phyloP scores from a whole-genome alignment of 2,113 vertebrate genomes.

The Amblyornis subalaris region DNA sequence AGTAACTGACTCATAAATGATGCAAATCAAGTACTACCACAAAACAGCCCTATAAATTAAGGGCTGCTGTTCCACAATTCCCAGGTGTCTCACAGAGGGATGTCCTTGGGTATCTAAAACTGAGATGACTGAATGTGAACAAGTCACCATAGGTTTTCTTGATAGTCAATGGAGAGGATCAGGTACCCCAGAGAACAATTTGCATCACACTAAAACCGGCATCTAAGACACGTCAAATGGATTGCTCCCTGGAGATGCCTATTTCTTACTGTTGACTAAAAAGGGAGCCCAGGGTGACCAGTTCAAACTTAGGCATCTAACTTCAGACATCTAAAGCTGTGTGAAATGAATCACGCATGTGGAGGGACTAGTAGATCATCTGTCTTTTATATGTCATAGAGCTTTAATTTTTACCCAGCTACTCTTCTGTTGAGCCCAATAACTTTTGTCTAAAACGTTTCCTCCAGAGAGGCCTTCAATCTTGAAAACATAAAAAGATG shows the following conservation, averaged over 20 bases:
- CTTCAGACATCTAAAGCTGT: not conserved
- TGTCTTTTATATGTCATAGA: not conserved
- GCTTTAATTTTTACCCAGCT: not conserved
- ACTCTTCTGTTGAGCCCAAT: not conserved
- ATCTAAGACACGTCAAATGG: not conserved
- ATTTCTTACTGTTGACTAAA: not conserved
- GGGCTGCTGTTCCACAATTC: not conserved
- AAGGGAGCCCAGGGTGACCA: not conserved
- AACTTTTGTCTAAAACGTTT: not conserved
- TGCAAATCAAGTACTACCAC: not conserved
- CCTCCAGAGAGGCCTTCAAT: not conserved
- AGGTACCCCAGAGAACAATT: not conserved
- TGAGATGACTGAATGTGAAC: not conserved
- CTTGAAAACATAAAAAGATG: not conserved
- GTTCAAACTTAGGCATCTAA: not conserved
- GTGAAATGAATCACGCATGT: not conserved
- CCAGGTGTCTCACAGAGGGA: not conserved
- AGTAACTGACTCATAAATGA: not conserved
- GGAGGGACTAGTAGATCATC: not conserved
- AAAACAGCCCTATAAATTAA: not conserved
- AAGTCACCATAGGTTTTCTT: not conserved
- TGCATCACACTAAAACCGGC: not conserved
- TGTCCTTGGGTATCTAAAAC: not conserved
- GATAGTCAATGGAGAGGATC: not conserved
- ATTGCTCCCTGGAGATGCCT: not conserved